phyloP scores from a whole-genome alignment of 1,140 invertebrate species.

The Euglossa dilemma region DNA sequence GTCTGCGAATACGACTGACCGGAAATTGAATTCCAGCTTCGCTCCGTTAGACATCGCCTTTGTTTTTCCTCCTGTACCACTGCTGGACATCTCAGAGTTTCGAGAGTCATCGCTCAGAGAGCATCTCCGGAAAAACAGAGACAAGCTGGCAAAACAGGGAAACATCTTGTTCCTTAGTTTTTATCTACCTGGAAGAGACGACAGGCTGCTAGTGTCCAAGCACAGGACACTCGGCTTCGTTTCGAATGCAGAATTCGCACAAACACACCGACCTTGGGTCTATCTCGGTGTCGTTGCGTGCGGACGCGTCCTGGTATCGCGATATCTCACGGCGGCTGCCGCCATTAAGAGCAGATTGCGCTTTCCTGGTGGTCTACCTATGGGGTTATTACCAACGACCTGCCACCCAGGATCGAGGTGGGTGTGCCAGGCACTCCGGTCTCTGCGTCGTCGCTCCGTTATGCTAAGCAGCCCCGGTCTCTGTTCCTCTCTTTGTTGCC shows the following conservation, averaged over 20 bases:
- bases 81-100: constrained; percentile 78
- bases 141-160: no score
- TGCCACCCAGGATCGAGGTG: constrained; percentile 72
- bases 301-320: constrained; percentile 60
- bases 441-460: constrained; percentile 57
- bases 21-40: constrained; percentile 80
- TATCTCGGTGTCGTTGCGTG: constrained; percentile 31
- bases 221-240: no score
- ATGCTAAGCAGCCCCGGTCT: constrained; percentile 58
- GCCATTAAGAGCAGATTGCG: constrained; percentile 73
- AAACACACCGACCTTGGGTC: not conserved
- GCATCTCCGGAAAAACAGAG: no score
- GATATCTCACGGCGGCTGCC: constrained; percentile 71
- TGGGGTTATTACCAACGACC: constrained; percentile 74
- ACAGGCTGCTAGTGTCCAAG: no score
- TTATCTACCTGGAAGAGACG: no score
- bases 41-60: constrained; percentile 83
- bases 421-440: constrained; percentile 64
- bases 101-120: no score
- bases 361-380: constrained; percentile 73
- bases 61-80: constrained; percentile 80
- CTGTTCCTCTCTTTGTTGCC: constrained; percentile 19
- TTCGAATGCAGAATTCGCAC: not conserved
- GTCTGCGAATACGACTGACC: constrained; percentile 51
- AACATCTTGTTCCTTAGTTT: no score